Evolutionary conservation across 2,797 vertebrate genomes (phyloP).

Genomic region (Sebastes jordani): DNA sequence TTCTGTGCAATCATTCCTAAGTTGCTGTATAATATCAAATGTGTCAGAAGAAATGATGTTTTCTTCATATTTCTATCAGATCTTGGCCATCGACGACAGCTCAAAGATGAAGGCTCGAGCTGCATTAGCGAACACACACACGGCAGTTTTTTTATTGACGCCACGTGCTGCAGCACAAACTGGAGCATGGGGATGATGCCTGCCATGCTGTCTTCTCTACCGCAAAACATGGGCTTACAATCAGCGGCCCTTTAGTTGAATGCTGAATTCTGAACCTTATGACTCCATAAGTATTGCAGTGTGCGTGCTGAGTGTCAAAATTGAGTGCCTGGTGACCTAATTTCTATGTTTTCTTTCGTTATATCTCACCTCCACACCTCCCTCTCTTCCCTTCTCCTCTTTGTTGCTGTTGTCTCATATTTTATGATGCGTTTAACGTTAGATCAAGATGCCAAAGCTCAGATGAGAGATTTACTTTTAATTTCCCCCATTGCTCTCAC

Average conservation of each 20-base stretch:
- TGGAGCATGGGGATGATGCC: conserved; percentile 8
- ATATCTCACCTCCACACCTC: neutral
- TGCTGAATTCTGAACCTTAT: neutral
- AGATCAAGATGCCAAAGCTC: neutral
- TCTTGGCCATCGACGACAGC: neutral
- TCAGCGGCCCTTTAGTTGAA: neutral
- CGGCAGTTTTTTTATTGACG: conserved; percentile 15
- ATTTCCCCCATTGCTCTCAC: neutral
- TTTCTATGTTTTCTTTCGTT: conserved; percentile 1
- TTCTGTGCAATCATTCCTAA: neutral
- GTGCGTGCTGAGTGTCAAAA: neutral
- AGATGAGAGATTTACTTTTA: neutral
- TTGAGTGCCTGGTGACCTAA: conserved; percentile 35
- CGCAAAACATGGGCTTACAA: conserved; percentile 17
- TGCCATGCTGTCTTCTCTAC: conserved; percentile 12
- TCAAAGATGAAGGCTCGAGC: neutral
- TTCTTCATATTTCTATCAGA: neutral
- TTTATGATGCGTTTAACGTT: neutral
- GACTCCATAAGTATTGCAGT: neutral
- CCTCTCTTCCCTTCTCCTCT: neutral
- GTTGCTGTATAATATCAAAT: neutral
- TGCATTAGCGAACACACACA: too few species aligned
- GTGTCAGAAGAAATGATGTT: neutral
- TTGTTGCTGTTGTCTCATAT: neutral
- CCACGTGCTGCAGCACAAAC: conserved; percentile 35